Evolutionary conservation across 2,113 vertebrate species (phyloP).

Genomic region (Entelurus aequoreus): DNA sequence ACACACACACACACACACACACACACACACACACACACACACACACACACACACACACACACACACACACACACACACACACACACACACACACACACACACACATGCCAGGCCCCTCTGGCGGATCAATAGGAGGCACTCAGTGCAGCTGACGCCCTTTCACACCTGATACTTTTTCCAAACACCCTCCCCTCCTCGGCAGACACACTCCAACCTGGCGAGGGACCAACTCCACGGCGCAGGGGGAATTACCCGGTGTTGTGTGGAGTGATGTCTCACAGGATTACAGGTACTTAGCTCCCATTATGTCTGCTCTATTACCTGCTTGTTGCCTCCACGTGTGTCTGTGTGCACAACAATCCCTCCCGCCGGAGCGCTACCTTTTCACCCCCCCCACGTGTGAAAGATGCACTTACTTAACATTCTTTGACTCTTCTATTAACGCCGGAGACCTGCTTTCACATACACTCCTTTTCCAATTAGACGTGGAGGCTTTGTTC

Average conservation of each 20-base stretch:
- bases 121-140: conserved; percentile 85
- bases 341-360: conserved; percentile 71
- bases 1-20: too few species aligned
- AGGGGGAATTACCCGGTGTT: conserved; percentile 78
- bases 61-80: conserved; percentile 8
- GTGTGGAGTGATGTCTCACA: conserved; percentile 80
- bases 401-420: conserved; percentile 14
- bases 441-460: conserved; percentile 2
- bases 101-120: conserved; percentile 36
- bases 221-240: conserved; percentile 75
- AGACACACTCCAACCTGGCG: conserved; percentile 63
- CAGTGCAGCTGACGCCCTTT: conserved; percentile 75
- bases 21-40: too few species aligned
- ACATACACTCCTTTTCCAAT: conserved; percentile 17
- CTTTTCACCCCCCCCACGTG: conserved; percentile 57
- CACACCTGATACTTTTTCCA: conserved; percentile 77
- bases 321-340: conserved; percentile 70
- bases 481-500: conserved; percentile 1
- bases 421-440: conserved; percentile 24
- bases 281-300: conserved; percentile 94
- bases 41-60: neutral
- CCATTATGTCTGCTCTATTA: conserved; percentile 92
- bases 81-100: conserved; percentile 11
- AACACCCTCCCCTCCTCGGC: conserved; percentile 33
- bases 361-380: conserved; percentile 36